These are phyloP conservation scores for Nyctibius grandis DNA, from an alignment of 2,797 vertebrate genomes.

Conservation along the genomic window DNA sequence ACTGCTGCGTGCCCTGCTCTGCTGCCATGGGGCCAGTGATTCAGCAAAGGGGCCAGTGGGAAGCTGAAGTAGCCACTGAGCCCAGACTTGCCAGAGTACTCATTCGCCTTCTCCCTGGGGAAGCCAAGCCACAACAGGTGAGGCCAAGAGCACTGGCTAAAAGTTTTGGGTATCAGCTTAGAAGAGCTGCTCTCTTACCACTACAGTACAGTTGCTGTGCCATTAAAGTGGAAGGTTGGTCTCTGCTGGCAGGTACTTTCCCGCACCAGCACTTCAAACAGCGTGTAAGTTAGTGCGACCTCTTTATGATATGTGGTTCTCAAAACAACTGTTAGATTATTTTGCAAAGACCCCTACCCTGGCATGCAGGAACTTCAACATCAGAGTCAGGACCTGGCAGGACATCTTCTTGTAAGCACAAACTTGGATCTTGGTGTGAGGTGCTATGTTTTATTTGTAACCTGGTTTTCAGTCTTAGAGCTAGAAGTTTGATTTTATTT, in stretches of 20 bases:
- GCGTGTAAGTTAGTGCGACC: not conserved
- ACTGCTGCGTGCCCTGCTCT: not conserved
- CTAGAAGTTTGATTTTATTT: not conserved
- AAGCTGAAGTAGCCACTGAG: not conserved
- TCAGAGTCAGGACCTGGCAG: not conserved
- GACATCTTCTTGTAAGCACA: not conserved
- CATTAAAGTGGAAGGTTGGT: not conserved
- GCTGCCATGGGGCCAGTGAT: not conserved
- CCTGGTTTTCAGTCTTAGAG: not conserved
- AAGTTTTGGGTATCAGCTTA: not conserved
- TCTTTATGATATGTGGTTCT: not conserved
- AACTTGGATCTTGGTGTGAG: not conserved
- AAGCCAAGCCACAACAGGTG: not conserved
- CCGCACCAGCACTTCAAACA: not conserved
- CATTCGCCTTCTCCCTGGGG: not conserved
- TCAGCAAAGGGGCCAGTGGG: not conserved
- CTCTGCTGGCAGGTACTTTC: not conserved
- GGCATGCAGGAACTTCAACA: rapidly evolving
- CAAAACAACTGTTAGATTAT: not conserved
- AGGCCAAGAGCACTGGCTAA: not conserved
- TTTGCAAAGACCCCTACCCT: not conserved
- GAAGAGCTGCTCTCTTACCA: not conserved
- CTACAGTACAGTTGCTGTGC: not conserved
- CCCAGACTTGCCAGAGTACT: too few relatives aligned
- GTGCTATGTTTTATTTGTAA: not conserved